Evolutionary conservation across 2,113 vertebrate genomes (phyloP).

Genomic region (Holacanthus passer): DNA sequence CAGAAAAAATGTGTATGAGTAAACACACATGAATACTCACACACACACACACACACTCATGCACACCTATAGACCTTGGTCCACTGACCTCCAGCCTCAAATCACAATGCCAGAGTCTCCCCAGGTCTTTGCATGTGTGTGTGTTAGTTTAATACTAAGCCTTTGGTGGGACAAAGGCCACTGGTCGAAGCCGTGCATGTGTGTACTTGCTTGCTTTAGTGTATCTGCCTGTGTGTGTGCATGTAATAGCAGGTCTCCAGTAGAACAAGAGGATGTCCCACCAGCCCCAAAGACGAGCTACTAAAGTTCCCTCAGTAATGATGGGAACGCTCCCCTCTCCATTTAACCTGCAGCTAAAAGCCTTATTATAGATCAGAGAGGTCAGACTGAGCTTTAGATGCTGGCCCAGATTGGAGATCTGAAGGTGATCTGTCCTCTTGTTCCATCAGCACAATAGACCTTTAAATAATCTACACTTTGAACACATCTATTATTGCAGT

Average conservation of each 20-base stretch:
- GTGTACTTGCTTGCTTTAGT: constrained; percentile 30
- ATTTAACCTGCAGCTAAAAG: constrained; percentile 75
- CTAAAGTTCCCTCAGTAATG: constrained; percentile 69
- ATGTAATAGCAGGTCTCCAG: constrained; percentile 65
- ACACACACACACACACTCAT: not conserved
- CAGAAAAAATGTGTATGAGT: constrained; percentile 5
- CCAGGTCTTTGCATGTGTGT: constrained; percentile 24
- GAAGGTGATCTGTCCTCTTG: constrained; percentile 9
- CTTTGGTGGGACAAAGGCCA: constrained; percentile 40
- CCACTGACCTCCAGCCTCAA: constrained; percentile 47
- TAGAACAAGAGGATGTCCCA: constrained; percentile 57
- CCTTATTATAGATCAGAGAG: constrained; percentile 71
- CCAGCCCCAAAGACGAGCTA: constrained; percentile 48
- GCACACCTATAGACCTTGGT: constrained; percentile 19
- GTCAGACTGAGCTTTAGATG: constrained; percentile 50
- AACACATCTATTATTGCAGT: too few species aligned
- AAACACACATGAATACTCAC: constrained; percentile 6
- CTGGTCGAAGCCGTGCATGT: constrained; percentile 48
- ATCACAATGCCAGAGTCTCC: constrained; percentile 41
- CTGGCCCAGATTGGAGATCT: constrained; percentile 26
- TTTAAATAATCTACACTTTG: not conserved
- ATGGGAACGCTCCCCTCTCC: constrained; percentile 58
- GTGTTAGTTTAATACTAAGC: constrained; percentile 41
- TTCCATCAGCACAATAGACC: not conserved
- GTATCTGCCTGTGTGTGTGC: not conserved